phyloP scores from a whole-genome alignment of 2,797 vertebrate genomes.

The Myotis daubentonii region DNA sequence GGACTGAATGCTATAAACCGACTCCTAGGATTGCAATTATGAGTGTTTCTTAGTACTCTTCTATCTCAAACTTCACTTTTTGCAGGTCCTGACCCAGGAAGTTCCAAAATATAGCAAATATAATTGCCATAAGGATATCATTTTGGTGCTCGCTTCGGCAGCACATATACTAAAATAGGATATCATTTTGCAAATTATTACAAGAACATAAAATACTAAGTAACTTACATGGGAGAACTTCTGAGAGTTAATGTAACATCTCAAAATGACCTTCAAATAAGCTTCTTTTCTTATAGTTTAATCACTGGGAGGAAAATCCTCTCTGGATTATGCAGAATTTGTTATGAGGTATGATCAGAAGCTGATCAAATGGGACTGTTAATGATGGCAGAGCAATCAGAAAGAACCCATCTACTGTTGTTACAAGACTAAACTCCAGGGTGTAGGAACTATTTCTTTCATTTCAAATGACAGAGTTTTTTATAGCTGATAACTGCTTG shows the following conservation, averaged over 20 bases:
- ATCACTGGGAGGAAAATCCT: background rate
- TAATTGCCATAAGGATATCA: background rate
- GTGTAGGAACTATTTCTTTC: background rate
- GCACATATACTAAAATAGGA: no score
- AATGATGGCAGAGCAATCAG: background rate
- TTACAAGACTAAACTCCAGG: background rate
- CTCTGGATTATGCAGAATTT: background rate
- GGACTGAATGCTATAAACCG: background rate
- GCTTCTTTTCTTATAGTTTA: constrained; percentile 1
- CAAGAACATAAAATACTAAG: background rate
- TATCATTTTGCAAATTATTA: constrained; percentile 16
- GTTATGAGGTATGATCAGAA: background rate
- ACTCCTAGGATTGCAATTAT: no score
- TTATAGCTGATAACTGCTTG: background rate
- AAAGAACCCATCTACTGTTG: background rate
- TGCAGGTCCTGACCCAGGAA: background rate
- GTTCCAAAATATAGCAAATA: background rate
- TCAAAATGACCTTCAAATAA: constrained; percentile 8
- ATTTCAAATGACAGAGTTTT: constrained; percentile 20
- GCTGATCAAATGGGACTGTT: background rate
- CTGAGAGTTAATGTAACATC: background rate
- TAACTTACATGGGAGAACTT: background rate
- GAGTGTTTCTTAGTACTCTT: background rate
- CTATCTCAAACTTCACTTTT: background rate
- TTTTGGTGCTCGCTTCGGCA: no score